Conservation (phyloP, 2,888 invertebrate species). For the Coelinius sp. region DNA sequence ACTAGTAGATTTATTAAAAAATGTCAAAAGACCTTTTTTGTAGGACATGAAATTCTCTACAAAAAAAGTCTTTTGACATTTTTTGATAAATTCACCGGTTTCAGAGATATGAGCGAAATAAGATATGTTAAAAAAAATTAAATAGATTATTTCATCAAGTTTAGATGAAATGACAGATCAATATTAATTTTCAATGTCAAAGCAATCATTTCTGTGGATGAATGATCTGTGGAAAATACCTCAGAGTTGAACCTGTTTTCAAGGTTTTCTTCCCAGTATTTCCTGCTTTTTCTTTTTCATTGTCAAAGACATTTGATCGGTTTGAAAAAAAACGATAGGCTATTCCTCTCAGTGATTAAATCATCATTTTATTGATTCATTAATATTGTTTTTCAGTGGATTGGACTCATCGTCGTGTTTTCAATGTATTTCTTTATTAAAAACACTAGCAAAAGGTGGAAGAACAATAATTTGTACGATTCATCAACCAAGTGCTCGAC, state of each 20-base stretch:
- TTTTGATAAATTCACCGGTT: too few species aligned
- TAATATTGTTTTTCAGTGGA: slow-evolving; percentile 76
- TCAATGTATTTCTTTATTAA: slow-evolving; percentile 91
- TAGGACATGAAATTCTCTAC: too few species aligned
- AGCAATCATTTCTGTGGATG: background rate
- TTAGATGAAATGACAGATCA: background rate
- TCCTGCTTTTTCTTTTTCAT: background rate
- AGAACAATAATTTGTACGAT: slow-evolving; percentile 96
- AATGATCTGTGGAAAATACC: background rate
- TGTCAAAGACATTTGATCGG: slow-evolving; percentile 7
- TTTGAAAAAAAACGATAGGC: background rate
- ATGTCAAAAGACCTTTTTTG: too few species aligned
- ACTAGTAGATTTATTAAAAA: too few species aligned
- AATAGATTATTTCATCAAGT: background rate
- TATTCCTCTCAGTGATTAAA: background rate
- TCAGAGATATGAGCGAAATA: too few species aligned
- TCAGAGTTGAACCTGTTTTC: slow-evolving; percentile 20
- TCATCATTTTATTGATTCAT: background rate
- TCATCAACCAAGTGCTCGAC: slow-evolving; percentile 95
- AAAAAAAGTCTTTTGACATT: too few species aligned
- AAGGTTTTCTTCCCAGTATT: slow-evolving; percentile 7
- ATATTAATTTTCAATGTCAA: background rate
- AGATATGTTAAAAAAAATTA: too few species aligned
- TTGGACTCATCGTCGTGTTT: slow-evolving; percentile 96
- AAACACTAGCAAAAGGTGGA: slow-evolving; percentile 90